phyloP scores from a whole-genome alignment of 2,113 vertebrate species.

The Lycaon pictus region DNA sequence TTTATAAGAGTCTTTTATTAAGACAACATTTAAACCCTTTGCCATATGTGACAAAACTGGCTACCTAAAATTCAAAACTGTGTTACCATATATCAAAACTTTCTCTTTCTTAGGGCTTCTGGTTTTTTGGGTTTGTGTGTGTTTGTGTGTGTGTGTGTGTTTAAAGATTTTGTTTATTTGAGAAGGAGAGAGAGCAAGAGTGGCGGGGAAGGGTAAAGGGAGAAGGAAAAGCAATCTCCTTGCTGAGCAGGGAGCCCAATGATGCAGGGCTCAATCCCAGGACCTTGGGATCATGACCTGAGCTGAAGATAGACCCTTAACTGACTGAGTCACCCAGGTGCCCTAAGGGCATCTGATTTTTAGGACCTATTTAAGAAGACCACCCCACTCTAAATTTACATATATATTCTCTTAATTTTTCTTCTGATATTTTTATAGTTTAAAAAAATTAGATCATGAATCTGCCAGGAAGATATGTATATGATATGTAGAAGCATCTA shows the following conservation, averaged over 20 bases:
- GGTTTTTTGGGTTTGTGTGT: neutral
- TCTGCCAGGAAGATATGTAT: neutral
- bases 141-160: too few relatives aligned
- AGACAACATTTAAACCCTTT: neutral
- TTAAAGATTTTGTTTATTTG: neutral
- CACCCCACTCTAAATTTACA: neutral
- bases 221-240: neutral
- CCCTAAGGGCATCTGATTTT: neutral
- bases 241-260: neutral
- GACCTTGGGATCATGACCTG: neutral
- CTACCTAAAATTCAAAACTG: neutral
- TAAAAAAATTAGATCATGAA: neutral
- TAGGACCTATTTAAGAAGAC: neutral
- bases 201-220: neutral
- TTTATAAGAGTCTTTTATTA: neutral
- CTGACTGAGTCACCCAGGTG: neutral
- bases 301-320: neutral
- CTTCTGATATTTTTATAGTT: neutral
- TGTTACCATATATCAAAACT: neutral
- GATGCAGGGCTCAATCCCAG: neutral
- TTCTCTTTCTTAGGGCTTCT: neutral
- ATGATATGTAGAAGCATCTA: neutral
- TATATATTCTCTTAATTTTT: neutral
- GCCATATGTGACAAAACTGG: neutral
- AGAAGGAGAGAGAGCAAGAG: neutral